phyloP scores from a whole-genome alignment of 1,140 invertebrate genomes.

The Medauroidea extradentata region DNA sequence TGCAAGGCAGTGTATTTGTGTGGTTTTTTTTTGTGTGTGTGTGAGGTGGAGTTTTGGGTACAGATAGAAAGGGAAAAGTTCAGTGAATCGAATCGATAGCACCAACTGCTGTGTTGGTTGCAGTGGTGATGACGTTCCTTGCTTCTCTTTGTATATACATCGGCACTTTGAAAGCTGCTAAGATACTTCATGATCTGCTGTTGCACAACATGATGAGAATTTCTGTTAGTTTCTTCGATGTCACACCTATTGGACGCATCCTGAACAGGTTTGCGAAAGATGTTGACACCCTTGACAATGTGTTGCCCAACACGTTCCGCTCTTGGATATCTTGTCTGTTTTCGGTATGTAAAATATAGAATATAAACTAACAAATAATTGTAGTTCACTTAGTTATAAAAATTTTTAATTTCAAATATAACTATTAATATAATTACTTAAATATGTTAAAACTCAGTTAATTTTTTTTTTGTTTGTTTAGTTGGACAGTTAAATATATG shows the following conservation, averaged over 20 bases:
- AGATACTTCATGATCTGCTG: conserved; percentile 63
- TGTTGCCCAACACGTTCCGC: conserved; percentile 64
- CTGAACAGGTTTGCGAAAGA: conserved; percentile 84
- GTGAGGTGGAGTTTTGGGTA: not conserved
- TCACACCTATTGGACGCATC: conserved; percentile 78
- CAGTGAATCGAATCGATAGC: not conserved
- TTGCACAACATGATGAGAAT: conserved; percentile 50
- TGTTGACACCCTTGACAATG: conserved; percentile 72
- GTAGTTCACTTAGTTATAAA: too few species aligned
- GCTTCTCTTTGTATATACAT: conserved; percentile 61
- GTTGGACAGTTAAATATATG: too few species aligned
- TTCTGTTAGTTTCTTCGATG: conserved; percentile 80
- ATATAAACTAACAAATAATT: too few species aligned
- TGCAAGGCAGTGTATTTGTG: not conserved
- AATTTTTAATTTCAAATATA: too few species aligned
- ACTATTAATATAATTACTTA: too few species aligned
- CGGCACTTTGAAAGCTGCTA: conserved; percentile 65
- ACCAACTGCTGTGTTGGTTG: not conserved
- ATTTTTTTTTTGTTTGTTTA: too few species aligned
- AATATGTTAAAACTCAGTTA: too few species aligned
- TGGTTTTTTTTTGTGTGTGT: not conserved
- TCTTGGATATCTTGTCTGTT: conserved; percentile 51
- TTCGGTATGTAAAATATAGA: conserved; percentile 23
- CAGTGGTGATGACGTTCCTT: conserved; percentile 45
- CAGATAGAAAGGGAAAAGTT: not conserved